Base-by-base conservation (phyloP, 64 coral and sea anemone genomes). In the Hydrozoanthus tunicans region DNA sequence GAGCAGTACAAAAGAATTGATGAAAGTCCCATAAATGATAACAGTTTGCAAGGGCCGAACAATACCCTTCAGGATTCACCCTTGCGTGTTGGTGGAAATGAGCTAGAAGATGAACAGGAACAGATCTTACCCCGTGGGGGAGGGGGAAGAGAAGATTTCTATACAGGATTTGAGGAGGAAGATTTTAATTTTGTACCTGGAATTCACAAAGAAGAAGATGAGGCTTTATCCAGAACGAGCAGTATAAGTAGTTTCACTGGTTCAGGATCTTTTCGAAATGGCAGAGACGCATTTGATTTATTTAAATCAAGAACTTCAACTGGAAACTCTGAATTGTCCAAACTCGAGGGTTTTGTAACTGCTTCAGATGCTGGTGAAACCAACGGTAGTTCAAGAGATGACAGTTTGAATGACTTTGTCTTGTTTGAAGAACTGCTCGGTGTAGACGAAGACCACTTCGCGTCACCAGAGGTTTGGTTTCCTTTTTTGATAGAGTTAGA, bases 161-260 rank as follows among this genome's bases (percentile, higher is more conserved):
- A 91, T 81, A 15, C 65, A 9, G 71, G 32, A 14, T 94, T 70
- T 15, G 92, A 99, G 56, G 90, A 85, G 11, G 76, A 93, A 23
- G 96, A 96, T 79, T 93, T 99, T 10, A 99, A 99, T 60, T 96
- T 99, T 90, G 78, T 99, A 5, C 97, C 97, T 80, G 97, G 97
- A 81, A 99, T 99, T 83, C 97, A 99, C 84, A 93, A 73, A 61
- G 62, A 93, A 79, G 85, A 79, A 56, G 64, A 90, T 73, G 88
- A 90, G 55, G 64, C 51, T 13, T 79, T 56, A 80, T 97, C 95
- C 32, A 69, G 70, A 43, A 89, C 89, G 67, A 78, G 85, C n/a
- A 97, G 95, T 54, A 79, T 93, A 6, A 93, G 88, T 43, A 97
- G 95, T 25, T 92, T 92, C 78, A 91, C 61, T 3, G 95, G 95